A percentile compares a stretch with the other conserved stretches of the same genome.
phyloP scores from a whole-genome alignment of 2,797 vertebrate genomes.

The Miichthys miiuy region DNA sequence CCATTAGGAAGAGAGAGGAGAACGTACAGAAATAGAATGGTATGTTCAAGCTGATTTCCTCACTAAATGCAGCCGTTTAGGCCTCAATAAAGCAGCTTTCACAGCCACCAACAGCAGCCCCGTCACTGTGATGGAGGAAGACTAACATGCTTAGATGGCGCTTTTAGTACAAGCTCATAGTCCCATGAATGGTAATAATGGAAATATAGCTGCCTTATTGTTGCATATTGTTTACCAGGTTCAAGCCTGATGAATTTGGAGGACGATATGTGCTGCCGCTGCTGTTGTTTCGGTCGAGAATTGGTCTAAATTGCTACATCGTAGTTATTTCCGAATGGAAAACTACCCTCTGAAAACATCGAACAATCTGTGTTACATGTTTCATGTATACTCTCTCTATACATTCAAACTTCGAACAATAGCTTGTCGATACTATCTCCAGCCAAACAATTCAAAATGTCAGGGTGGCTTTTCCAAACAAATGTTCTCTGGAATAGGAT shows the following conservation, averaged over 20 bases:
- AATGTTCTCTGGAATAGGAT: slow-evolving; percentile 60
- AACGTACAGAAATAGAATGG: slow-evolving; percentile 79
- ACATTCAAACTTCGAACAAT: slow-evolving; percentile 10
- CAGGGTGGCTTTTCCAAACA: slow-evolving; percentile 46
- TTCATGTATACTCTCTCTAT: background rate
- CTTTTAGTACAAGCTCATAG: slow-evolving; percentile 44
- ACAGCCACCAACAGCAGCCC: slow-evolving; percentile 58
- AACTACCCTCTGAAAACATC: background rate
- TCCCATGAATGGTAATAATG: slow-evolving; percentile 32
- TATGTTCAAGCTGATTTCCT: slow-evolving; percentile 74
- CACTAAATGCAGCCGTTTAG: slow-evolving; percentile 71
- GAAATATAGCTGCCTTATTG: slow-evolving; percentile 23
- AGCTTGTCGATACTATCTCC: slow-evolving; percentile 14
- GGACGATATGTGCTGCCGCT: background rate
- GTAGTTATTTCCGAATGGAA: background rate
- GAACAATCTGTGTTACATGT: background rate
- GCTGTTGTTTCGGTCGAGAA: background rate
- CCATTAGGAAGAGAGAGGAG: slow-evolving; percentile 72
- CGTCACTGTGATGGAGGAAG: slow-evolving; percentile 45
- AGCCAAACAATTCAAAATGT: slow-evolving; percentile 30
- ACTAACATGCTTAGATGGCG: slow-evolving; percentile 55
- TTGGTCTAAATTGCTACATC: background rate
- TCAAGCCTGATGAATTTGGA: slow-evolving; percentile 21
- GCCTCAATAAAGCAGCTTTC: slow-evolving; percentile 68
- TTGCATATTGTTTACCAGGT: slow-evolving; percentile 28